Conservation (phyloP, 2,888 invertebrate species). For the Selenia dentaria region DNA sequence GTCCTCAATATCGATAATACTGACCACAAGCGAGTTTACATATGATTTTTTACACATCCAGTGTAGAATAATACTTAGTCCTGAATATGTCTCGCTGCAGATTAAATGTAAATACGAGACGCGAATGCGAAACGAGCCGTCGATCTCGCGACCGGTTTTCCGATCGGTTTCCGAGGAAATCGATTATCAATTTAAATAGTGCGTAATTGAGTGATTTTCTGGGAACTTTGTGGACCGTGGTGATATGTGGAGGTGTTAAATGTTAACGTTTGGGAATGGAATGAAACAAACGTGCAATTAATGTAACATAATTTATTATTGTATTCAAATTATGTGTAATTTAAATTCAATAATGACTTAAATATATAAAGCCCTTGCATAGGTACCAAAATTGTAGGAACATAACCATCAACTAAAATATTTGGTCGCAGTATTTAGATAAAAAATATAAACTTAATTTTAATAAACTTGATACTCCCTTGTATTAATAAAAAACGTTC, state of each 20-base stretch:
- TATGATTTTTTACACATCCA: constrained; percentile 48
- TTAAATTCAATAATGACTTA: too few species aligned
- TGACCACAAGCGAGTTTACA: constrained; percentile 44
- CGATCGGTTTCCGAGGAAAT: constrained; percentile 47
- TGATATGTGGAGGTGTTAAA: constrained; percentile 4
- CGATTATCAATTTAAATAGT: constrained; percentile 43
- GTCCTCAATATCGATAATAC: constrained; percentile 42
- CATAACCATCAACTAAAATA: too few species aligned
- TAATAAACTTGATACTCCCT: too few species aligned
- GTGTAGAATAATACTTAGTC: constrained; percentile 43
- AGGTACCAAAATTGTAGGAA: too few species aligned
- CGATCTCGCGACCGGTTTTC: constrained; percentile 42
- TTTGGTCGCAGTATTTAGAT: too few species aligned
- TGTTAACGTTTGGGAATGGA: constrained; percentile 10
- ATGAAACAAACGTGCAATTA: too few species aligned
- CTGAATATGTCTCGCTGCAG: constrained; percentile 50
- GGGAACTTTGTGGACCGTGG: constrained; percentile 2
- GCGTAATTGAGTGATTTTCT: constrained; percentile 19
- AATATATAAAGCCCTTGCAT: too few species aligned
- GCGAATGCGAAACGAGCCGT: constrained; percentile 51
- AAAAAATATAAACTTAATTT: too few species aligned
- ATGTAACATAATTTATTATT: too few species aligned
- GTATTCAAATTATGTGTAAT: too few species aligned
- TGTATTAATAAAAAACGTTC: too few species aligned
- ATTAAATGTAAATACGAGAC: constrained; percentile 54